phyloP scores from a whole-genome alignment of 23 tunicate genomes.

The Styela plicata region DNA sequence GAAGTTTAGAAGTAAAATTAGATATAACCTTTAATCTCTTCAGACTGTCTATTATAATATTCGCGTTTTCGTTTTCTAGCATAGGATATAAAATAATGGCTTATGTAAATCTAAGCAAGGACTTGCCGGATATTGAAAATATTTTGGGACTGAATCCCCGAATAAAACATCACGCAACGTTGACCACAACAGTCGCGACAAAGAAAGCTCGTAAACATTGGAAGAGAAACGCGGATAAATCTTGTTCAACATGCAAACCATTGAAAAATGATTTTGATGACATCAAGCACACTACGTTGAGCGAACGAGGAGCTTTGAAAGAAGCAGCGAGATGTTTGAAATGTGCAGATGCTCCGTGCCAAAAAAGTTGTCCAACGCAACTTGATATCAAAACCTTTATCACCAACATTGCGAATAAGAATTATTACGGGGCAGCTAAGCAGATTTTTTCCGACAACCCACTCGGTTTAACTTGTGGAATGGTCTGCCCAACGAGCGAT shows the following conservation, averaged over 20 bases:
- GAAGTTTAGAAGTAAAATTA: no score
- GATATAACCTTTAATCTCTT: no score
- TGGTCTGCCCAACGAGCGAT: slow-evolving; percentile 99
- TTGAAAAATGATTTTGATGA: slow-evolving; percentile 92
- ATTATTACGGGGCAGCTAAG: slow-evolving; percentile 97
- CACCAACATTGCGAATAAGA: slow-evolving; percentile 94
- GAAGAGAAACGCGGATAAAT: slow-evolving; percentile 95
- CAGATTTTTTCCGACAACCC: slow-evolving; percentile 97
- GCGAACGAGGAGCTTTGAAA: slow-evolving; percentile 93
- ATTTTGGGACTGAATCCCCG: slow-evolving; percentile 70
- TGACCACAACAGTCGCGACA: slow-evolving; percentile 59
- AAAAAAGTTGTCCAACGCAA: slow-evolving; percentile 98
- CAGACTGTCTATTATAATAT: no score
- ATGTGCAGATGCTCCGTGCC: slow-evolving; percentile 99
- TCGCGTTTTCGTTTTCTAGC: no score
- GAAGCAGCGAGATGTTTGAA: slow-evolving; percentile 97
- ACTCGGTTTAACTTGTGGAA: slow-evolving; percentile 97
- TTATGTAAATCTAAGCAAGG: slow-evolving; percentile 62
- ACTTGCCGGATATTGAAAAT: slow-evolving; percentile 88
- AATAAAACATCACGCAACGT: slow-evolving; percentile 67
- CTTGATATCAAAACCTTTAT: slow-evolving; percentile 93
- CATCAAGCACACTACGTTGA: slow-evolving; percentile 96
- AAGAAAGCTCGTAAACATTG: slow-evolving; percentile 84
- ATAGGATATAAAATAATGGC: no score
- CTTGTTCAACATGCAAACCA: slow-evolving; percentile 77